A percentile compares a stretch with the other conserved stretches of the same genome.
Evolutionary conservation across 1,140 invertebrate species (phyloP).

Genomic region (Ceratina calcarata): DNA sequence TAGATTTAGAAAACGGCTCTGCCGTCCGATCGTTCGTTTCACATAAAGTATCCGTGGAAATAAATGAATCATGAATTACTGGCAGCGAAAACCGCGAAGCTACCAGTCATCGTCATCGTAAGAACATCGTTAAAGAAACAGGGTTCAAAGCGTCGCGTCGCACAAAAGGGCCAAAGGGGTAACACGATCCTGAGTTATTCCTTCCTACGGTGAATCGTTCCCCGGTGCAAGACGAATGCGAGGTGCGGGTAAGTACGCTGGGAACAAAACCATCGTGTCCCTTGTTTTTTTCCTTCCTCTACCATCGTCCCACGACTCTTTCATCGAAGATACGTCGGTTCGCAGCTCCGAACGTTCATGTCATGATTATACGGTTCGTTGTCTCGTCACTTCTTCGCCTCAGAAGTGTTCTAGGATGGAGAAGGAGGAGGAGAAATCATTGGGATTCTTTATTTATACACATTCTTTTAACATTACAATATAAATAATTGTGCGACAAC

Average conservation of each 20-base stretch:
- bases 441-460: too few species aligned
- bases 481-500: too few species aligned
- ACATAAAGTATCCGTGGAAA: too few species aligned
- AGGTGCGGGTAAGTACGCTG: slow-evolving; percentile 16
- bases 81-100: not conserved
- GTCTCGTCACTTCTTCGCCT: not conserved
- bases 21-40: too few species aligned
- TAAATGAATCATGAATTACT: not conserved
- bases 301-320: not conserved
- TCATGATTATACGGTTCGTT: not conserved
- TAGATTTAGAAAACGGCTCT: too few species aligned
- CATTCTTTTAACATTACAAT: too few species aligned
- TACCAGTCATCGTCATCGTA: too few species aligned
- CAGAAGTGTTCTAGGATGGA: too few species aligned
- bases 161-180: slow-evolving; percentile 32
- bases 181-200: slow-evolving; percentile 65
- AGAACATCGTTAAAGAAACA: too few species aligned
- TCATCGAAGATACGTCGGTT: not conserved
- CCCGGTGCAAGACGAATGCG: slow-evolving; percentile 38
- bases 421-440: too few species aligned
- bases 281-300: slow-evolving; percentile 44
- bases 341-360: not conserved
- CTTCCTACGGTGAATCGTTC: slow-evolving; percentile 57
- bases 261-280: slow-evolving; percentile 58
- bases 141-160: slow-evolving; percentile 10